Evolutionary conservation across 2,797 vertebrate species (phyloP), one percentile per base, ranked within the genome.

Genomic region (Neopelma chrysocephalum): DNA sequence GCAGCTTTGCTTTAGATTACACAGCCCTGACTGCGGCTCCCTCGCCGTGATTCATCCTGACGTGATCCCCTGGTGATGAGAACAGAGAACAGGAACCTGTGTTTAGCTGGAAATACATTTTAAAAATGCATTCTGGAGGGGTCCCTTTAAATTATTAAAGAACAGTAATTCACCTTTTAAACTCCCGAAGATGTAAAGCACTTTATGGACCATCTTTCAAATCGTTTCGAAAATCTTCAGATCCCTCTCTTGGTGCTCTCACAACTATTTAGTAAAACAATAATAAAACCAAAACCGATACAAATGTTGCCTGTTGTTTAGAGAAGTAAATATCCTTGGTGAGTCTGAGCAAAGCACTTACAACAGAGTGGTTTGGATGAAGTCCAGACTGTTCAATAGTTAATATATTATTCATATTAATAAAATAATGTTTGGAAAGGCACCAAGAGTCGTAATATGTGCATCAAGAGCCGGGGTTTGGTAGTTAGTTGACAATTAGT

Each of bases 341-440:
- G 95, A 97, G 93, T 96, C 97, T 96, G 82, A 97, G 95, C 94
- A 93, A 87, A 97, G 97, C 98, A 97, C 97, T 98, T 97, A 97
- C 72, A 96, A 72, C 70, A 90, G 97, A 97, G 97, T 97, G 97
- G 97, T 97, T 97, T 98, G 98, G 97, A 97, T 36, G 29, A 60
- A 91, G 68, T 97, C 97, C 98, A 98, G 94, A 66, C 93, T 97
- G 95, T 92, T 97, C 95, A 95, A 92, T 96, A 95, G 95, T 98
- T 98, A 97, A 98, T 98, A 81, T 96, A 97, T 98, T 97, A 98
- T 98, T 98, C 96, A 98, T 97, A 97, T 97, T 98, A 98, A 98
- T 97, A 97, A 98, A 98, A 97, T 97, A 96, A 97, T 97, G 94
- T 94, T 97, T 97, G 95, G 95, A 95, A 94, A 79, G 95, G 78